phyloP scores from a whole-genome alignment of 2,888 invertebrate genomes.

The Heliconius ethilla region DNA sequence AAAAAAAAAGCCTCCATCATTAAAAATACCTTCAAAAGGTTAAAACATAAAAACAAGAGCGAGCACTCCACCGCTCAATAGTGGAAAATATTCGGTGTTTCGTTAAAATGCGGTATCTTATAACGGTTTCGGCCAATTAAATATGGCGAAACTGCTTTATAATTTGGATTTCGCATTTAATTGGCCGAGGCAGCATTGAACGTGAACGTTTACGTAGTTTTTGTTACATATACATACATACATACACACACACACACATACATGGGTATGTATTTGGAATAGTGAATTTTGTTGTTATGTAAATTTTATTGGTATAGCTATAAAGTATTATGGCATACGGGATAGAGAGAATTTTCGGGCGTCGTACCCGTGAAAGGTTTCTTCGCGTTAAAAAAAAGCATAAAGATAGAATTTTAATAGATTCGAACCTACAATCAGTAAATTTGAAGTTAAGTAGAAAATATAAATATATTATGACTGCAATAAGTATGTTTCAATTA shows the following conservation, averaged over 20 bases:
- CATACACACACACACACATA: not conserved
- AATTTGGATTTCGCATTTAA: conserved; percentile 58
- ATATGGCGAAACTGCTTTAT: conserved; percentile 48
- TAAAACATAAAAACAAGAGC: conserved; percentile 26
- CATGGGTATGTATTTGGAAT: too few relatives aligned
- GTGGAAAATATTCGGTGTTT: conserved; percentile 36
- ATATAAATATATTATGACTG: too few relatives aligned
- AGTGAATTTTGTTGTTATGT: not conserved
- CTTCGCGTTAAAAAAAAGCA: too few relatives aligned
- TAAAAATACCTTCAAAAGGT: conserved; percentile 23
- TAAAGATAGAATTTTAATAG: not conserved
- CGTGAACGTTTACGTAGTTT: conserved; percentile 28
- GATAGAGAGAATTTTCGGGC: too few relatives aligned
- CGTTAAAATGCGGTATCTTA: conserved; percentile 44
- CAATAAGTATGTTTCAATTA: too few relatives aligned
- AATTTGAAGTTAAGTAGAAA: too few relatives aligned
- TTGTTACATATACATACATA: conserved; percentile 3
- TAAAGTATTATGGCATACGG: too few relatives aligned
- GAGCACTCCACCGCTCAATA: conserved; percentile 22
- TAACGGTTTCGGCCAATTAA: conserved; percentile 57
- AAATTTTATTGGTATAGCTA: not conserved
- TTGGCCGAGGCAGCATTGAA: conserved; percentile 48
- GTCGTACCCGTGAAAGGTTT: too few relatives aligned
- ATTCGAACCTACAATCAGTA: not conserved
- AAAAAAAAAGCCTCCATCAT: conserved; percentile 19